These are phyloP conservation scores for Eueides isabella DNA, from an alignment of 1,140 invertebrate genomes.

Conservation along the genomic window DNA sequence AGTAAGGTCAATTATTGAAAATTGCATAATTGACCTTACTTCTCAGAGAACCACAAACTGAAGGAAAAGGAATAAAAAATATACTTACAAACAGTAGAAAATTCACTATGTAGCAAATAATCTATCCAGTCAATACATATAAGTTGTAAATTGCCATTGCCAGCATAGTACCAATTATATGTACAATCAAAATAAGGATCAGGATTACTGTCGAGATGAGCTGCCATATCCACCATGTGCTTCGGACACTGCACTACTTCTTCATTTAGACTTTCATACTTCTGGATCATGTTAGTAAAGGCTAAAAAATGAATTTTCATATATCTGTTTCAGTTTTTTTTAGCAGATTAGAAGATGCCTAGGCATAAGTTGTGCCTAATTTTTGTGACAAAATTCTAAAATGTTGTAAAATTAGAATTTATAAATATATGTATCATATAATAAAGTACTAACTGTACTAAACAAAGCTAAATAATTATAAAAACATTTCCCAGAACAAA, in stretches of 20 bases:
- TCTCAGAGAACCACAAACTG: too few relatives aligned
- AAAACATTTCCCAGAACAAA: too few relatives aligned
- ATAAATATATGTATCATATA: too few relatives aligned
- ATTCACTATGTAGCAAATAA: slow-evolving; percentile 67
- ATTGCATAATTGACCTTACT: too few relatives aligned
- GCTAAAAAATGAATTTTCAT: slow-evolving; percentile 27
- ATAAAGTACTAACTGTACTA: too few relatives aligned
- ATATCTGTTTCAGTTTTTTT: slow-evolving; percentile 2
- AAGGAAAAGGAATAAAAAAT: slow-evolving; percentile 24
- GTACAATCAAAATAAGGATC: slow-evolving; percentile 60
- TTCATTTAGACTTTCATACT: slow-evolving; percentile 59
- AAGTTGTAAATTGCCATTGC: slow-evolving; percentile 63
- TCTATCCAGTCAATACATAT: slow-evolving; percentile 53
- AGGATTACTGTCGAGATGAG: slow-evolving; percentile 60
- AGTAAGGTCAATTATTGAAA: too few relatives aligned
- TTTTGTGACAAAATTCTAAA: too few relatives aligned
- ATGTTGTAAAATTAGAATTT: too few relatives aligned
- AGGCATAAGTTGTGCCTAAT: too few relatives aligned
- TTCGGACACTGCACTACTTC: slow-evolving; percentile 65
- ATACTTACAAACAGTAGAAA: slow-evolving; percentile 66
- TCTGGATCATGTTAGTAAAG: slow-evolving; percentile 39
- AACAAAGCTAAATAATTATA: too few relatives aligned
- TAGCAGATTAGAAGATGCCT: too few relatives aligned
- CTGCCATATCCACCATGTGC: slow-evolving; percentile 62
- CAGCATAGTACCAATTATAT: slow-evolving; percentile 76